Conservation (phyloP, 2,888 invertebrate genomes). For the Oscheius sp. region DNA sequence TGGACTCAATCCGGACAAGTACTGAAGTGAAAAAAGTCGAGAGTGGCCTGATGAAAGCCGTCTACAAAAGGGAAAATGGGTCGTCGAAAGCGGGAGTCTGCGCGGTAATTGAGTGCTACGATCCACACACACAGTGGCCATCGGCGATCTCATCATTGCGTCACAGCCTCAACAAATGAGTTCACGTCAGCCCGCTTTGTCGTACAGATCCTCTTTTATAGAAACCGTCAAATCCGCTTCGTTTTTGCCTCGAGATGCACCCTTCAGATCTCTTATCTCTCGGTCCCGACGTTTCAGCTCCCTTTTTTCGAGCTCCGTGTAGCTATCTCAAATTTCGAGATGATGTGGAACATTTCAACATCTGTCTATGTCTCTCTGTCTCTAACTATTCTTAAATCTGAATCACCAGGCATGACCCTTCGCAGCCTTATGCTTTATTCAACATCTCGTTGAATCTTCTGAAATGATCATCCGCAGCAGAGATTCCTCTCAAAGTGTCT, state of each 20-base stretch:
- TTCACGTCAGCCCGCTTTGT: neutral
- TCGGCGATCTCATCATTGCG: conserved; percentile 25
- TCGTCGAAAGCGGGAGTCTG: conserved; percentile 28
- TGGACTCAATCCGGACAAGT: neutral
- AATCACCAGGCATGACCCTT: no score
- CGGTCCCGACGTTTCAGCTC: no score
- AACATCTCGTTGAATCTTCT: conserved; percentile 21
- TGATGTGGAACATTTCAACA: no score
- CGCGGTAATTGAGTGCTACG: conserved; percentile 31
- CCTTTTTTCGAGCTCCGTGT: no score
- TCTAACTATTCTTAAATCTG: neutral
- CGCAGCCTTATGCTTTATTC: conserved; percentile 1
- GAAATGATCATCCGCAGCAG: conserved; percentile 13
- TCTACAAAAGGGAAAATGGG: conserved; percentile 22
- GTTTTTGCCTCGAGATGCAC: no score
- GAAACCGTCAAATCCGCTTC: no score
- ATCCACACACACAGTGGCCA: conserved; percentile 23
- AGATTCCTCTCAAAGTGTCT: neutral
- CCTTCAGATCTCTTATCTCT: no score
- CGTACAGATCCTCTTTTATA: no score
- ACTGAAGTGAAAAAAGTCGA: neutral
- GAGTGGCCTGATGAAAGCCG: conserved; percentile 7
- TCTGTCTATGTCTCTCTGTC: neutral
- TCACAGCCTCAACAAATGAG: conserved; percentile 6
- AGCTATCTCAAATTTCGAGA: no score